phyloP scores from a whole-genome alignment of 2,113 vertebrate genomes.

The Bubo blakistoni region DNA sequence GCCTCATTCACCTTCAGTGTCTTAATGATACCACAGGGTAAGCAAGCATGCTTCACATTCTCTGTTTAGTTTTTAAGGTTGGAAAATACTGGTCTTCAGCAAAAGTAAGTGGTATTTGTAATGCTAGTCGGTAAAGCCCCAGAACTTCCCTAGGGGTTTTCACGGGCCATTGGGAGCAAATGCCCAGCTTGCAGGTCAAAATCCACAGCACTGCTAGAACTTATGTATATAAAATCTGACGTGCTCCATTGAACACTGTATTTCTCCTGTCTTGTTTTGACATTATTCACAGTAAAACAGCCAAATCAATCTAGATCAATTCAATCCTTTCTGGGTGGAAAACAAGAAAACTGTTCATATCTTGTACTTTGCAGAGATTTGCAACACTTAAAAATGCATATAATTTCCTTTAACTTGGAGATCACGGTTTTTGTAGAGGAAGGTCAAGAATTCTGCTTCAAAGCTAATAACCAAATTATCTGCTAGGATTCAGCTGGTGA shows the following conservation, averaged over 20 bases:
- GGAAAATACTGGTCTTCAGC: background rate
- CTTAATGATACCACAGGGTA: background rate
- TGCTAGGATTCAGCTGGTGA: background rate
- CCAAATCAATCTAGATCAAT: slow-evolving; percentile 35
- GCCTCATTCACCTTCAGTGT: background rate
- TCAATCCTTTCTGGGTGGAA: background rate
- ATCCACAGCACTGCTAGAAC: slow-evolving; percentile 47
- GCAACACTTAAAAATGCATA: background rate
- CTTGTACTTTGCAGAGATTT: background rate
- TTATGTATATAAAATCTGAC: slow-evolving; percentile 30
- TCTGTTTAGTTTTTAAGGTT: background rate
- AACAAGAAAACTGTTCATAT: background rate
- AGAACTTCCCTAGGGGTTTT: slow-evolving; percentile 31
- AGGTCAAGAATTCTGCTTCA: background rate
- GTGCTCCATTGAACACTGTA: slow-evolving; percentile 50
- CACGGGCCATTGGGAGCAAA: slow-evolving; percentile 60
- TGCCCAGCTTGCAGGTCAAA: slow-evolving; percentile 55
- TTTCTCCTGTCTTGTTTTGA: slow-evolving; percentile 53
- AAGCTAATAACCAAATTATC: background rate
- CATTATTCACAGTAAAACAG: slow-evolving; percentile 42
- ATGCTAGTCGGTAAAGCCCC: background rate
- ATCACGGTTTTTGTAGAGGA: background rate
- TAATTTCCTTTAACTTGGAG: background rate
- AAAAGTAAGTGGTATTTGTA: slow-evolving; percentile 7
- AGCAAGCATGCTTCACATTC: background rate